Evolutionary conservation across 2,113 vertebrate genomes (phyloP), one percentile per base, ranked within the genome.

Genomic region (Ictidomys tridecemlineatus): DNA sequence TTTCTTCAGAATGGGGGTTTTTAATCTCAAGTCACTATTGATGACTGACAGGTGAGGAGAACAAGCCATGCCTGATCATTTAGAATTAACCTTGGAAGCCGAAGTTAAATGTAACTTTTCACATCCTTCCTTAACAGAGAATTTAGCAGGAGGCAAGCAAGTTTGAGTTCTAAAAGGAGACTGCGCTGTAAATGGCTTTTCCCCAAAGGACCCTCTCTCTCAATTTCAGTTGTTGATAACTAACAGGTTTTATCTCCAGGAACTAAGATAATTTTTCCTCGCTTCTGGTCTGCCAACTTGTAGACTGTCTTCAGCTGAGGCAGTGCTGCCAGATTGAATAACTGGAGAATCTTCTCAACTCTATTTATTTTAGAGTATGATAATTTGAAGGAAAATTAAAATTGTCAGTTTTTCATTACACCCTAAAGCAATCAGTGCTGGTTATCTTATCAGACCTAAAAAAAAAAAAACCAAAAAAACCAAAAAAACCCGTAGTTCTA

Each of bases 221-320:
- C 82, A 94, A 93, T 97, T 94, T 97, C 69, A 85, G 92, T 89
- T 96, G 95, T 98, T 95, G 89, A 90, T 80, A 97, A 97, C 87
- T 97, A 92, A 93, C 96, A 97, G 97, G 96, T 97, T 96, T n/a
- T 88, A 95, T 96, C 98, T 98, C 0, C 1, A 97, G 96, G 98
- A 98, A 98, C 96, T 0, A 14, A 97, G 97, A 96, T 97, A 97
- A 96, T 83, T 96, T 97, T 30, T 97, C 95, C 97, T 96, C 42
- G 37, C 56, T 96, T 85, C 94, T 97, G 95, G 88, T 45, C 91
- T 97, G 95, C 96, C 97, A 97, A 86, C 76, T 93, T 86, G 76
- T 92, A 95, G 88, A 82, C 91, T 67, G 95, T 96, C 96, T 97
- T 97, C 84, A 93, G 83, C 91, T 73, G 89, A 94, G 67, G 96